These are phyloP conservation scores for Apogon talboti DNA, from an alignment of 2,797 vertebrate species.

Conservation along the genomic window DNA sequence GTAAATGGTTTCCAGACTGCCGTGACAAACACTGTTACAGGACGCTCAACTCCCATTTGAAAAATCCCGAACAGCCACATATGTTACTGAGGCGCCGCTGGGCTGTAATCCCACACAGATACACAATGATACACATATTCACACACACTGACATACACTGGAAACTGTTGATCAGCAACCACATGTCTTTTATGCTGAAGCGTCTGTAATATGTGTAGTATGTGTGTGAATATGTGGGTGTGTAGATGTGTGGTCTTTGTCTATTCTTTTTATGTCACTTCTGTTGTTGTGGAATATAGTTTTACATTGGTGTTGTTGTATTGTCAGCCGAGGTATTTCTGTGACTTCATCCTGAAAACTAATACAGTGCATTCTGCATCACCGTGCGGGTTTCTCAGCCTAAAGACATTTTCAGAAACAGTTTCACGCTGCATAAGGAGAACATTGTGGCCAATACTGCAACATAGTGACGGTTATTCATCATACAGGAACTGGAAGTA, in stretches of 20 bases:
- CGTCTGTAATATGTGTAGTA: neutral
- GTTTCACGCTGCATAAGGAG: too few species aligned
- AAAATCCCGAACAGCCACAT: conserved; percentile 36
- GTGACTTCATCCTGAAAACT: too few species aligned
- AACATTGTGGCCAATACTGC: too few species aligned
- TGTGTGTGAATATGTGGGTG: conserved; percentile 28
- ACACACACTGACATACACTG: conserved; percentile 31
- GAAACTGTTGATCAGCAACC: conserved; percentile 37
- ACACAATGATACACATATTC: neutral
- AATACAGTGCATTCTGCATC: too few species aligned
- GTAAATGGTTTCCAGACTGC: neutral
- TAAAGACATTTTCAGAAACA: too few species aligned
- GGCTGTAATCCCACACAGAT: conserved; percentile 13
- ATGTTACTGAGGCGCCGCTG: neutral
- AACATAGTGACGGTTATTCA: too few species aligned
- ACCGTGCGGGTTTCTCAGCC: too few species aligned
- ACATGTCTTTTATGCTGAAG: conserved; percentile 14
- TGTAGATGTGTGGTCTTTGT: neutral
- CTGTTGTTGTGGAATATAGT: too few species aligned
- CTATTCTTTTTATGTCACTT: too few species aligned
- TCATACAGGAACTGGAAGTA: too few species aligned
- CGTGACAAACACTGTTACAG: conserved; percentile 18
- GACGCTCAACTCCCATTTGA: conserved; percentile 20
- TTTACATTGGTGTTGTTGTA: too few species aligned
- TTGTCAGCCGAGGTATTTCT: too few species aligned